Conservation (phyloP, 2,797 vertebrate genomes). For the Paguma larvata region DNA sequence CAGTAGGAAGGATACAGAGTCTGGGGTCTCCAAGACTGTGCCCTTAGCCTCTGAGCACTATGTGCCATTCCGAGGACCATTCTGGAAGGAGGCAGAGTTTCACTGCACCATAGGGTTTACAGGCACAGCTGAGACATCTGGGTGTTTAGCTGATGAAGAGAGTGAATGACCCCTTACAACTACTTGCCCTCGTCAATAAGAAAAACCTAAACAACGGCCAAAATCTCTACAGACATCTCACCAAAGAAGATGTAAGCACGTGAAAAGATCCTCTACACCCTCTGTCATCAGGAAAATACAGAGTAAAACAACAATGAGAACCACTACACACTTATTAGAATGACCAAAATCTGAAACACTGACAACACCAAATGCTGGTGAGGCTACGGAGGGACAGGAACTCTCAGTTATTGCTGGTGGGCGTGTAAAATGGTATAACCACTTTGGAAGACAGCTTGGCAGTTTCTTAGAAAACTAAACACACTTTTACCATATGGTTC, state of each 20-base stretch:
- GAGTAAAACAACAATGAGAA: neutral
- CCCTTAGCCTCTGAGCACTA: neutral
- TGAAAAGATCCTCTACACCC: neutral
- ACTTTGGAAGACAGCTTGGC: neutral
- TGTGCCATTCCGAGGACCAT: no score
- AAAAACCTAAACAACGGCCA: neutral
- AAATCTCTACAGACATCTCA: neutral
- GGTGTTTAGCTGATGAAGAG: neutral
- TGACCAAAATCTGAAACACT: neutral
- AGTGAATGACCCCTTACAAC: neutral
- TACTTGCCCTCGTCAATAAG: neutral
- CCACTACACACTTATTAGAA: neutral
- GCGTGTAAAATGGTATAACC: neutral
- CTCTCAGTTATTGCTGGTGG: neutral
- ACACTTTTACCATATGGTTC: neutral
- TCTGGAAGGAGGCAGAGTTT: neutral
- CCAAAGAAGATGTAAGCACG: neutral
- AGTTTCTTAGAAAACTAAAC: neutral
- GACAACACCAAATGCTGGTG: neutral
- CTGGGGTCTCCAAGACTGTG: neutral
- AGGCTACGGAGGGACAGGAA: neutral
- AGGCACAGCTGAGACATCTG: neutral
- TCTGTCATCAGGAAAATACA: neutral
- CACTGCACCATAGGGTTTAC: neutral
- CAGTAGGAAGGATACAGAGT: neutral